Percentiles rank a stretch among this genome's conserved stretches.
phyloP scores from a whole-genome alignment of 2,797 vertebrate species.

The Setipinna tenuifilis region DNA sequence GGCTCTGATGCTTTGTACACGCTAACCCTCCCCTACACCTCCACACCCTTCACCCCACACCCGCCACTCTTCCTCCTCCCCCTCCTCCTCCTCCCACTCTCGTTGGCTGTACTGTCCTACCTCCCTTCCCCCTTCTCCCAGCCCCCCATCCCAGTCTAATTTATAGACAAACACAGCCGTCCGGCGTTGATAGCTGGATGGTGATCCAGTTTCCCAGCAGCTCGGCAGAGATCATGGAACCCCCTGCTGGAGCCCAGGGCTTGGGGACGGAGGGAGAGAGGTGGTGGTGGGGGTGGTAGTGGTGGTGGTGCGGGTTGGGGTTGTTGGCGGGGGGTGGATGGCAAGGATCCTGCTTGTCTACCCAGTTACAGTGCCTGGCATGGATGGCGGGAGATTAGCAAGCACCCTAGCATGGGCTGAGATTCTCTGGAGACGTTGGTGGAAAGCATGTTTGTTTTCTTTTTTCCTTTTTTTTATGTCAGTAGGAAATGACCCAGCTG shows the following conservation, averaged over 20 bases:
- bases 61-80: background rate
- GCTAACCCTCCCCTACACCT: slow-evolving; percentile 29
- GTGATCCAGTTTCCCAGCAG: slow-evolving; percentile 30
- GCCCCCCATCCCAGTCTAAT: slow-evolving; percentile 34
- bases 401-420: background rate
- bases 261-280: background rate
- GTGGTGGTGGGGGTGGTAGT: background rate
- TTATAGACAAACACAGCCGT: slow-evolving; percentile 52
- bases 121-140: background rate
- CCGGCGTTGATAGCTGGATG: slow-evolving; percentile 44
- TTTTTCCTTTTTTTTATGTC: background rate
- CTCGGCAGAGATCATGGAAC: slow-evolving; percentile 20
- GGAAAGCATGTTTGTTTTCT: background rate
- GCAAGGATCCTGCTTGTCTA: background rate
- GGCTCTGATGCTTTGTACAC: slow-evolving; percentile 34
- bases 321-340: background rate
- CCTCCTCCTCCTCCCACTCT: background rate
- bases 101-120: slow-evolving; percentile 24
- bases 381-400: slow-evolving; percentile 5
- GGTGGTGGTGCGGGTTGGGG: background rate
- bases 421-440: background rate
- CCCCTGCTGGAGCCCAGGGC: slow-evolving; percentile 11
- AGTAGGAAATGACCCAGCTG: slow-evolving; percentile 4
- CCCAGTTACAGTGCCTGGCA: background rate
- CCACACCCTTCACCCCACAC: background rate